These are phyloP conservation scores for Radopholus similis DNA, from an alignment of 1,140 invertebrate genomes.

Conservation along the genomic window DNA sequence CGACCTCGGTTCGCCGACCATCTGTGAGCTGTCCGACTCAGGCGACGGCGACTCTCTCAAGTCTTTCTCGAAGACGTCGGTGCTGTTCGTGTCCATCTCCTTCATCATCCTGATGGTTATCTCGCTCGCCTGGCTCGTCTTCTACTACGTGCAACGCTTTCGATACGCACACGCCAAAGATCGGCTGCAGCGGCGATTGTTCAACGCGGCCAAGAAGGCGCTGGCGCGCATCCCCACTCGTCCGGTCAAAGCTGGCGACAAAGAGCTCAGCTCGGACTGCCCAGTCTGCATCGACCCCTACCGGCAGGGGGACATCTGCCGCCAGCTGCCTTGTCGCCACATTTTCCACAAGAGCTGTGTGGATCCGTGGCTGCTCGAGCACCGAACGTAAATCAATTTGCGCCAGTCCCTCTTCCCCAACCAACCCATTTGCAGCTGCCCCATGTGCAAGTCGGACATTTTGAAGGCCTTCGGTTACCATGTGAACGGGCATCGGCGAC, in stretches of 20 bases:
- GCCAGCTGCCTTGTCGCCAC: constrained; percentile 82
- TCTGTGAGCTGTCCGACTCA: constrained; percentile 31
- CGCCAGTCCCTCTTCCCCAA: not conserved
- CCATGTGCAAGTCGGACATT: constrained; percentile 93
- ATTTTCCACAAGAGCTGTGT: constrained; percentile 89
- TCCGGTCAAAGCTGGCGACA: constrained; percentile 76
- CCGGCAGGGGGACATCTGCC: constrained; percentile 74
- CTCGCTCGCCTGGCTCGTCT: constrained; percentile 83
- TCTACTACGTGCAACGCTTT: constrained; percentile 82
- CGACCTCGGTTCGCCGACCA: constrained; percentile 24
- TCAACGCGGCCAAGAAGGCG: constrained; percentile 82
- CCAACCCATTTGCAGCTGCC: constrained; percentile 14
- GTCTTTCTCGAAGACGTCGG: constrained; percentile 58
- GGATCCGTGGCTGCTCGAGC: constrained; percentile 86
- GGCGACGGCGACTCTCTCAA: constrained; percentile 43
- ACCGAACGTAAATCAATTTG: constrained; percentile 72
- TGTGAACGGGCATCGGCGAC: constrained; percentile 26
- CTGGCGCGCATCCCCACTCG: constrained; percentile 82
- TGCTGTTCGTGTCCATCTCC: constrained; percentile 85
- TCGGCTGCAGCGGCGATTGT: constrained; percentile 71
- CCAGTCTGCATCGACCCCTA: constrained; percentile 87
- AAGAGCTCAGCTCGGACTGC: constrained; percentile 79
- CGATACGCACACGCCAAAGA: constrained; percentile 82
- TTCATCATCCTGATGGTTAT: constrained; percentile 91
- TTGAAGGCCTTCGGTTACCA: constrained; percentile 76